These are phyloP conservation scores for Eudemis profundana DNA, from an alignment of 2,888 invertebrate genomes.

Conservation along the genomic window DNA sequence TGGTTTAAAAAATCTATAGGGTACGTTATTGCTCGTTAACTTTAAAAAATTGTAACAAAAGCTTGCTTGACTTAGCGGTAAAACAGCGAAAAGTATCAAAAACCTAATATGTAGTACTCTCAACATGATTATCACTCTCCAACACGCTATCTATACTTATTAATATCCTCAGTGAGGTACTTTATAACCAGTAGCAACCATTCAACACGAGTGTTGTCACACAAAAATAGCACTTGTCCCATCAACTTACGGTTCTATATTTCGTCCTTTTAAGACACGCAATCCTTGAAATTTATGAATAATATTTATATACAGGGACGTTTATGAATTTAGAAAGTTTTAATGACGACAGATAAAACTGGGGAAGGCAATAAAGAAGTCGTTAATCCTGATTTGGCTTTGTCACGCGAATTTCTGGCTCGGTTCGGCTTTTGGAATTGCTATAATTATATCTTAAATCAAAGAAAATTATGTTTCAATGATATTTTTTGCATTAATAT, in stretches of 20 bases:
- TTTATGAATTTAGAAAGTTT: constrained; percentile 76
- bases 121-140: constrained; percentile 22
- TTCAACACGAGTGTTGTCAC: background rate
- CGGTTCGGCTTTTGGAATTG: constrained; percentile 17
- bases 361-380: constrained; percentile 67
- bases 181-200: constrained; percentile 9
- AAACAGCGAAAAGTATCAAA: background rate
- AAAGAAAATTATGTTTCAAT: background rate
- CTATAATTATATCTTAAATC: background rate
- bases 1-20: no score
- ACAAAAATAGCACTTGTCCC: constrained; percentile 4
- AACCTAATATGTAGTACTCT: background rate
- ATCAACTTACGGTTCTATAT: constrained; percentile 1
- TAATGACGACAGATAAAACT: constrained; percentile 75
- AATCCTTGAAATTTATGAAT: constrained; percentile 57
- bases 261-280: constrained; percentile 59
- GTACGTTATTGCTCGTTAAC: no score
- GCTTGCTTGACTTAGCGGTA: no score
- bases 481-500: background rate
- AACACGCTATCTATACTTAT: constrained; percentile 34
- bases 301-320: constrained; percentile 72
- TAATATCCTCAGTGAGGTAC: constrained; percentile 17
- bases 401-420: constrained; percentile 67
- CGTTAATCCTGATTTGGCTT: constrained; percentile 71
- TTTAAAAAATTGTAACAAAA: no score